These are phyloP conservation scores for Cuniculus paca DNA, from an alignment of 2,797 vertebrate genomes.

Conservation along the genomic window DNA sequence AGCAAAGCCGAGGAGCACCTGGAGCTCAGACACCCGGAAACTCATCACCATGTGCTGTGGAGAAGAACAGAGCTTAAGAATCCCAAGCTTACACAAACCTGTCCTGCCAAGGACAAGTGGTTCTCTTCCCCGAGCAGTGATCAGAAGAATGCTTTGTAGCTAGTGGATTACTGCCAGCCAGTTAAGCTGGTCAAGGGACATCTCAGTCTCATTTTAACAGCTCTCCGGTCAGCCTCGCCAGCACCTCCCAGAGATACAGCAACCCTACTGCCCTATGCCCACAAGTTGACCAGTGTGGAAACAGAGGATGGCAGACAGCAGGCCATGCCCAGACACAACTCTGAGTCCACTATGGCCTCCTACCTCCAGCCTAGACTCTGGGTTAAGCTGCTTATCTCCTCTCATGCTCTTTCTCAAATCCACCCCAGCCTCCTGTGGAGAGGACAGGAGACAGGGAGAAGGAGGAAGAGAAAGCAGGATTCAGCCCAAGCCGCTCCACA, in stretches of 20 bases:
- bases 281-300: not conserved
- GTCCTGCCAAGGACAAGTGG: not conserved
- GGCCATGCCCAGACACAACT: not conserved
- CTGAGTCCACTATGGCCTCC: not conserved
- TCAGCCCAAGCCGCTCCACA: not conserved
- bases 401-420: slow-evolving; percentile 28
- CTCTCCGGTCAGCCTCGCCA: not conserved
- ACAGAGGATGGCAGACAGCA: not conserved
- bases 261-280: not conserved
- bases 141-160: not conserved
- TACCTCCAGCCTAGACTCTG: not conserved
- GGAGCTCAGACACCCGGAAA: slow-evolving; percentile 89
- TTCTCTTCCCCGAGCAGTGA: not conserved
- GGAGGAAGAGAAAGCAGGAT: not conserved
- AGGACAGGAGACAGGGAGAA: not conserved
- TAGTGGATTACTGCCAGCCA: not conserved
- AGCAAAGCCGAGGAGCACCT: slow-evolving; percentile 89
- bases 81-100: not conserved
- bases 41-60: slow-evolving; percentile 89
- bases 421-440: slow-evolving; percentile 45
- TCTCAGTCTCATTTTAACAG: not conserved
- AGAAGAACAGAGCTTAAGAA: not conserved
- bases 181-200: not conserved
- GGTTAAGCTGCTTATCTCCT: slow-evolving; percentile 49
- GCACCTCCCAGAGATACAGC: not conserved